Evolutionary conservation across 1,140 invertebrate species (phyloP).

Genomic region (Pseudomyrmex gracilis): DNA sequence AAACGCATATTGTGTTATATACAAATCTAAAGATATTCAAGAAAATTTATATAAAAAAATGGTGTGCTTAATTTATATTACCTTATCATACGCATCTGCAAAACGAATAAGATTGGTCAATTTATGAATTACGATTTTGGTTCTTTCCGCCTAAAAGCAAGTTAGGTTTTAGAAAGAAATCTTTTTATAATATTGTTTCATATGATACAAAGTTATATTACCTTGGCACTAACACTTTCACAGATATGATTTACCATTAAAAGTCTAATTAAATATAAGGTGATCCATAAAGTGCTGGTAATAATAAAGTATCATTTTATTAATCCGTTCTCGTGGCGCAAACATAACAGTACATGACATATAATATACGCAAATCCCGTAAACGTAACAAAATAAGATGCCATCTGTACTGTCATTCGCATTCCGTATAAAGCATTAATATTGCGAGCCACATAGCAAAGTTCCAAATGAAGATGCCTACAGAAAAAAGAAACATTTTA

Average conservation of each 20-base stretch:
- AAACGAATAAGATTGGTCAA: slow-evolving; percentile 16
- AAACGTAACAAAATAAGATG: slow-evolving; percentile 5
- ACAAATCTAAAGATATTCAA: not conserved
- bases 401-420: slow-evolving; percentile 12
- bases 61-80: not conserved
- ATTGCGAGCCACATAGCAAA: not conserved
- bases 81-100: not conserved
- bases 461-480: slow-evolving; percentile 28
- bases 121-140: slow-evolving; percentile 6
- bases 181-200: not conserved
- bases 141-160: slow-evolving; percentile 13
- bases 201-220: not conserved
- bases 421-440: slow-evolving; percentile 14
- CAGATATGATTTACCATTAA: slow-evolving; percentile 19
- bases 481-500: slow-evolving; percentile 8
- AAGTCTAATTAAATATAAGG: not conserved
- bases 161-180: not conserved
- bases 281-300: not conserved
- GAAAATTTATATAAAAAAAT: not conserved
- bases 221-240: slow-evolving; percentile 29
- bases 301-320: not conserved
- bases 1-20: not conserved
- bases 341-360: slow-evolving; percentile 5
- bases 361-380: not conserved
- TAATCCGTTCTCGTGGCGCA: not conserved